Conservation (phyloP, 2,797 vertebrate genomes). For the Brachyalestes nurse region DNA sequence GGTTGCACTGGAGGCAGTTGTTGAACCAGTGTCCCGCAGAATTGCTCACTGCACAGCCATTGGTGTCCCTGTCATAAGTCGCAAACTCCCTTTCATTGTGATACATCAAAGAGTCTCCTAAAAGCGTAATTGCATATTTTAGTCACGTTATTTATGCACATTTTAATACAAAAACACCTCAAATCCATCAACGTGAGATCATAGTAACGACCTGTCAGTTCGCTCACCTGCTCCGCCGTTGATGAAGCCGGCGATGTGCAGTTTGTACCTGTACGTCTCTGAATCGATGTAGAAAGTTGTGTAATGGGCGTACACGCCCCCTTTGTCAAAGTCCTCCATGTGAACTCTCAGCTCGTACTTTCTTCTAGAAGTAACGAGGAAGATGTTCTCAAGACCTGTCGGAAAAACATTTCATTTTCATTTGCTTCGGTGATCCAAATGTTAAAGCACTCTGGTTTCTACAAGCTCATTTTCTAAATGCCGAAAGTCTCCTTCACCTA, state of each 20-base stretch:
- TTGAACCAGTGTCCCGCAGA: neutral
- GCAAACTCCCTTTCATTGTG: neutral
- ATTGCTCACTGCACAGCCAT: neutral
- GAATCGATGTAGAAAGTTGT: conserved; percentile 50
- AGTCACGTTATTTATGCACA: too few species aligned
- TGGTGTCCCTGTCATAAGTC: neutral
- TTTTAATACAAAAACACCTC: too few species aligned
- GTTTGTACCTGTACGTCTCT: conserved; percentile 50
- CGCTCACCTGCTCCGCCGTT: conserved; percentile 58
- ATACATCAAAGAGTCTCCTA: neutral
- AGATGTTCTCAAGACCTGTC: conserved; percentile 61
- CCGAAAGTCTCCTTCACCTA: conserved; percentile 42
- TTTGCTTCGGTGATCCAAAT: too few species aligned
- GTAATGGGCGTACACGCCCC: conserved; percentile 37
- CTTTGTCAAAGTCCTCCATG: conserved; percentile 53
- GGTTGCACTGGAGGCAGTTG: neutral
- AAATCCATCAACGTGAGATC: too few species aligned
- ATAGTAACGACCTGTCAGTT: too few species aligned
- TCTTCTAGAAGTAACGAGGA: conserved; percentile 56
- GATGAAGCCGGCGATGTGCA: conserved; percentile 48
- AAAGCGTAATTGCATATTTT: neutral
- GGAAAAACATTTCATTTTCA: neutral
- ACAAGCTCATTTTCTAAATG: too few species aligned
- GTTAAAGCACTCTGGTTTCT: neutral
- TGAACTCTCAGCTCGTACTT: conserved; percentile 58